Evolutionary conservation across 64 coral and sea anemone species (phyloP).

Genomic region (Pocillopora damicornis): DNA sequence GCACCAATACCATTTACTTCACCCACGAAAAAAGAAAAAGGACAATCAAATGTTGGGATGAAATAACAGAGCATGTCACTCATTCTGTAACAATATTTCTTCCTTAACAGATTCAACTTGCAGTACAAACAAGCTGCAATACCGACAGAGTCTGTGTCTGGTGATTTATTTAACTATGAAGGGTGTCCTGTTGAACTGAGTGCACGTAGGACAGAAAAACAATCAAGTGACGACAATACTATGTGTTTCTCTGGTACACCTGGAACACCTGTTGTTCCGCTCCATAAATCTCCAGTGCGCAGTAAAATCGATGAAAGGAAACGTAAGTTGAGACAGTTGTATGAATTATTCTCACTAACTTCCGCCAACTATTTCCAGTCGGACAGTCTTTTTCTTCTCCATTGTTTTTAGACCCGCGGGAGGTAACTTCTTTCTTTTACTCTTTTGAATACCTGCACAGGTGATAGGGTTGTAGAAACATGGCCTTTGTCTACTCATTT

Average conservation of each 20-base stretch:
- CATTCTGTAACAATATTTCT: background rate
- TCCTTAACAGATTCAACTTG: constrained; percentile 6
- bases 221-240: background rate
- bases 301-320: background rate
- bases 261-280: background rate
- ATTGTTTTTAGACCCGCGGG: too few relatives aligned
- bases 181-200: background rate
- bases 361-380: too few relatives aligned
- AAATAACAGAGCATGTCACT: background rate
- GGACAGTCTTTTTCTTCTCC: too few relatives aligned
- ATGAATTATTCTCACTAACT: background rate
- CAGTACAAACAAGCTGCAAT: constrained; percentile 1
- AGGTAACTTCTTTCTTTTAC: too few relatives aligned
- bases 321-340: background rate
- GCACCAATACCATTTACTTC: too few relatives aligned
- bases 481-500: background rate
- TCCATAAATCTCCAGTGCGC: background rate
- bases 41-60: too few relatives aligned
- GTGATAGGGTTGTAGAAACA: too few relatives aligned
- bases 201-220: background rate
- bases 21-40: too few relatives aligned
- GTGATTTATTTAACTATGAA: background rate
- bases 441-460: too few relatives aligned
- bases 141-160: constrained; percentile 17
- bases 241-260: background rate